Percentiles rank a stretch among this genome's conserved stretches.
Conservation (phyloP, 2,888 invertebrate genomes). For the Halocaridina rubra region DNA sequence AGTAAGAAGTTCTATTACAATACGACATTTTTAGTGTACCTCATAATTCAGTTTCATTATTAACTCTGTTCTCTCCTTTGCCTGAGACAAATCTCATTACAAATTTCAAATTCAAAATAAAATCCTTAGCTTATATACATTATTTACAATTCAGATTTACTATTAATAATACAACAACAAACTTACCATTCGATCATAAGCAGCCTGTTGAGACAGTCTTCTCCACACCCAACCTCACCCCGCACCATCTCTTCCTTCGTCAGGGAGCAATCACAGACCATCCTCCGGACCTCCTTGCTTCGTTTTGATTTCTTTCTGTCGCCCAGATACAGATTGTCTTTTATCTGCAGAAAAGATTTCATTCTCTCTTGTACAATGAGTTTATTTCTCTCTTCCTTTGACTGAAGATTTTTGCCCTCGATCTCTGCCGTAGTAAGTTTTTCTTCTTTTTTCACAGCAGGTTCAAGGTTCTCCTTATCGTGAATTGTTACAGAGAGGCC, state of each 20-base stretch:
- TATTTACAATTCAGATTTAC: too few species aligned
- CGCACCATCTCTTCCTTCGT: conserved; percentile 87
- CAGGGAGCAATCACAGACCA: conserved; percentile 95
- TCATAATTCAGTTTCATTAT: too few species aligned
- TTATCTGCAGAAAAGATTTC: conserved; percentile 32
- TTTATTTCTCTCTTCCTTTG: conserved; percentile 33
- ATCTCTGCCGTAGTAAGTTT: conserved; percentile 12
- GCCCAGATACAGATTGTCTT: conserved; percentile 52
- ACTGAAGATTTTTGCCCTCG: neutral
- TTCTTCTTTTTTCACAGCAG: conserved; percentile 19
- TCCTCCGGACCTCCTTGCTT: conserved; percentile 88
- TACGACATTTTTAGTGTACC: too few species aligned
- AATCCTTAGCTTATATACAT: too few species aligned
- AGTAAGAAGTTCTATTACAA: too few species aligned
- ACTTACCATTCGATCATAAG: conserved; percentile 97
- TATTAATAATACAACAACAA: too few species aligned
- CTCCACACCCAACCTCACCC: conserved; percentile 90
- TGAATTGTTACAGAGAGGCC: neutral
- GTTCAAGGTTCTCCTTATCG: neutral
- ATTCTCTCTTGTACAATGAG: conserved; percentile 48
- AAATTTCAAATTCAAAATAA: too few species aligned
- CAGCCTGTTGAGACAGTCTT: conserved; percentile 94
- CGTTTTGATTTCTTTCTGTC: conserved; percentile 58
- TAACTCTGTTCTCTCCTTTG: too few species aligned
- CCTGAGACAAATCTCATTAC: too few species aligned